Base-by-base conservation (phyloP, 1,140 invertebrate genomes). In the Brachystomella parvula region DNA sequence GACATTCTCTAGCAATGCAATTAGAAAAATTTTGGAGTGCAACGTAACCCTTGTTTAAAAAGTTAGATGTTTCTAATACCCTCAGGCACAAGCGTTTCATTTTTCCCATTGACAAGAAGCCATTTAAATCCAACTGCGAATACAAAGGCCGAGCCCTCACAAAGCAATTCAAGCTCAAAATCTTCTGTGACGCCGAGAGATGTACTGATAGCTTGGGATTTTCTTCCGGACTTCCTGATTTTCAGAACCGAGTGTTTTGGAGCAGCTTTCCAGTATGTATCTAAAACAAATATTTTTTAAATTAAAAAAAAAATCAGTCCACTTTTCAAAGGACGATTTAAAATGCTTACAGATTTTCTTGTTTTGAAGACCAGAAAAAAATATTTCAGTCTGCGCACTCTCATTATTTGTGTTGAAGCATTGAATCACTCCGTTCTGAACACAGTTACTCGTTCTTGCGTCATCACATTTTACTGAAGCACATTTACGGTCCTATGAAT, bases 91-190 rank as follows among this genome's bases (percentile, higher is more conserved):
- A 9, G 9, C 28, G 31, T 9, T 60, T 60, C 3, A 60, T 29
- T 68, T 39, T 64, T 31, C 1, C 59, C 26, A 47, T 9, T 33
- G 19, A 32, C 26, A n/a, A 64, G 21, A 12, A 60, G 24, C 68
- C 68, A 70, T 19, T 64, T 61, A 47, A 70, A 70, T 26, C 64
- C 68, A 29, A 32, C 30, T 3, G 68, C 47, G 21, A 70, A 63
- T 15, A 70, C 64, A 33, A 70, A 70, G n/a, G 28, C 53, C 1
- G 59, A 59, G 17, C 65, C 65, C 59, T 67, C 60, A 63, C 61
- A 63, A 17, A 49, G 24, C 17, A 63, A 12, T 49, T 63, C 26
- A n/a, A 35, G 3, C 29, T 29, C 19, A 24, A 21, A 19, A 19
- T 12, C 6, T 17, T 30, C 58, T n/a, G 35, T 6, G 35, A 39